A percentile compares a stretch with the other conserved stretches of the same genome.
phyloP scores from a whole-genome alignment of 2,888 invertebrate genomes.

The Callimorpha dominula region DNA sequence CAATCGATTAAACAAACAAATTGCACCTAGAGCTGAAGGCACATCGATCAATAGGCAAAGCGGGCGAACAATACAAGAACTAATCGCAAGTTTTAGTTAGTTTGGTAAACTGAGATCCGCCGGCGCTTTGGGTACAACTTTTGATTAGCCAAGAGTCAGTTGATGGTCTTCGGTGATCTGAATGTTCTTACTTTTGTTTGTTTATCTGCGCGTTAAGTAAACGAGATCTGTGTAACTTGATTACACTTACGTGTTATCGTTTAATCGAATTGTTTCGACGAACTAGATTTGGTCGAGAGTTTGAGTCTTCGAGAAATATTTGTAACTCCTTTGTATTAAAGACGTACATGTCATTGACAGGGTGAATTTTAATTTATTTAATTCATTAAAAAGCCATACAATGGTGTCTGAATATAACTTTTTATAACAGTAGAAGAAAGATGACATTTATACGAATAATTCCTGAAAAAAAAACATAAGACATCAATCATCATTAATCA shows the following conservation, averaged over 20 bases:
- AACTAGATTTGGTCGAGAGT: constrained; percentile 19
- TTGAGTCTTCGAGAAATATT: background rate
- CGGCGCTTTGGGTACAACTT: constrained; percentile 59
- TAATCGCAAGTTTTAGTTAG: constrained; percentile 71
- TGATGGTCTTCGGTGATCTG: constrained; percentile 49
- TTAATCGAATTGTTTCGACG: constrained; percentile 32
- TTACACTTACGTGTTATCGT: constrained; percentile 57
- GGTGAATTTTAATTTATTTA: too few relatives aligned
- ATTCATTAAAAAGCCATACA: too few relatives aligned
- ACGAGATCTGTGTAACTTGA: constrained; percentile 62
- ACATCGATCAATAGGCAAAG: constrained; percentile 50
- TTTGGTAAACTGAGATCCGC: constrained; percentile 61
- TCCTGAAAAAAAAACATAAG: too few relatives aligned
- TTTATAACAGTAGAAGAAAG: too few relatives aligned
- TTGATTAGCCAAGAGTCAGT: constrained; percentile 65
- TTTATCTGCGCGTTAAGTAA: constrained; percentile 61
- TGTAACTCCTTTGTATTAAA: background rate
- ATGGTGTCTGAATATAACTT: too few relatives aligned
- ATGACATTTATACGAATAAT: too few relatives aligned
- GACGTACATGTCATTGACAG: too few relatives aligned
- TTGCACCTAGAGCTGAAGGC: constrained; percentile 26
- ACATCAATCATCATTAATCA: too few relatives aligned
- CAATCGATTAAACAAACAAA: constrained; percentile 35
- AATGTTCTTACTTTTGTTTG: constrained; percentile 59
- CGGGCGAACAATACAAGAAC: constrained; percentile 63